phyloP scores from a whole-genome alignment of 2,797 vertebrate species.

The Gallinago stenura region DNA sequence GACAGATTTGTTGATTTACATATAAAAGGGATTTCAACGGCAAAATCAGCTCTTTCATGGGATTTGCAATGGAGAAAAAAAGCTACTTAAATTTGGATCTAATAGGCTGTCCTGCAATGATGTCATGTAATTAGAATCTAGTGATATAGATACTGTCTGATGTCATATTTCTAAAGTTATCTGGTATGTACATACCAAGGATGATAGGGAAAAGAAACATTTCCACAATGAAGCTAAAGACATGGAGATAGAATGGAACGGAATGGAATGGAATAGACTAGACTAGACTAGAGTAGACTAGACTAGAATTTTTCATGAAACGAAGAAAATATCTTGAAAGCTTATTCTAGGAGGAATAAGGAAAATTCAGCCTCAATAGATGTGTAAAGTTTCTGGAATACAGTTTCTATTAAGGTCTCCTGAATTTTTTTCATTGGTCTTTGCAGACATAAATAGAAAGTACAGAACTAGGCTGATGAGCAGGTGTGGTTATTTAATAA shows the following conservation, averaged over 20 bases:
- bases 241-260: neutral
- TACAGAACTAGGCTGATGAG: neutral
- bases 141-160: neutral
- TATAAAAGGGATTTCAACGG: slow-evolving; percentile 38
- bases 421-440: neutral
- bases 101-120: neutral
- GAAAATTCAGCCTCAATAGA: neutral
- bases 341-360: neutral
- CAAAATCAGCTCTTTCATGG: slow-evolving; percentile 6
- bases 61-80: neutral
- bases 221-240: neutral
- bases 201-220: neutral
- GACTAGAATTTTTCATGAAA: neutral
- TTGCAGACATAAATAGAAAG: neutral
- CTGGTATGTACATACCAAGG: neutral
- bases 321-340: neutral
- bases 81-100: neutral
- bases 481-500: neutral
- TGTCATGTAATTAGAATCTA: neutral
- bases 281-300: neutral
- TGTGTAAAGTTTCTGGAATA: neutral
- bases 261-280: no score
- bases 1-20: slow-evolving; percentile 41
- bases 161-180: neutral
- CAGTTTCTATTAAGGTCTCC: neutral